These are phyloP conservation scores for Scrobipalpa costella DNA, from an alignment of 2,888 invertebrate species.

Conservation along the genomic window DNA sequence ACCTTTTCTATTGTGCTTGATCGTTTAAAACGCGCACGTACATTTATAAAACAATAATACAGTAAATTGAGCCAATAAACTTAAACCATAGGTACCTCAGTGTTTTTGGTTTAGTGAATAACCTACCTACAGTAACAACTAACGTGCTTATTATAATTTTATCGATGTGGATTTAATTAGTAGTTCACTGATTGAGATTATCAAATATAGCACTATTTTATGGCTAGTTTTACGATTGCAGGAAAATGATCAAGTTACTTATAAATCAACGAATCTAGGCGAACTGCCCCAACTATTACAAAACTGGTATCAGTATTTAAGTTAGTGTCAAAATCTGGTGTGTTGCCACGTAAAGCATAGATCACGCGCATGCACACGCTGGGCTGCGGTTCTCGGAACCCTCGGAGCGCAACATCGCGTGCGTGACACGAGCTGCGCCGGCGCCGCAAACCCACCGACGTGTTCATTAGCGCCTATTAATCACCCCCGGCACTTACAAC, in stretches of 20 bases:
- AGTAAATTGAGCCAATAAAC: no score
- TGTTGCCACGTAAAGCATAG: neutral
- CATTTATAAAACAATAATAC: no score
- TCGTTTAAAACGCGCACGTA: no score
- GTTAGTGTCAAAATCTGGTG: neutral
- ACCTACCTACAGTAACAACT: no score
- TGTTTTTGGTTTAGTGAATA: no score
- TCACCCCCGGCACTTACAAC: slow-evolving; percentile 37
- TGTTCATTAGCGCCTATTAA: slow-evolving; percentile 50
- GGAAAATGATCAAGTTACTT: neutral
- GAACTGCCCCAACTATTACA: neutral
- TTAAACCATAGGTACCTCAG: no score
- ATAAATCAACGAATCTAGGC: neutral
- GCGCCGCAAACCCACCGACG: slow-evolving; percentile 32
- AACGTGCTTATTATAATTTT: no score
- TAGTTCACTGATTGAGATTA: neutral
- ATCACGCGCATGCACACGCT: neutral
- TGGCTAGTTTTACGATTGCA: neutral
- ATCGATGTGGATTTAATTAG: neutral
- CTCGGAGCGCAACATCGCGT: slow-evolving; percentile 22
- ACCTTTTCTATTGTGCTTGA: no score
- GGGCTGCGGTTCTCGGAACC: slow-evolving; percentile 16
- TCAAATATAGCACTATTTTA: neutral
- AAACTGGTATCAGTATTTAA: neutral
- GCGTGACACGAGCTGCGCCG: slow-evolving; percentile 22